A percentile compares a stretch with the other conserved stretches of the same genome.
These are phyloP conservation scores for Luffia ferchaultella DNA, from an alignment of 2,888 invertebrate genomes.

Conservation along the genomic window DNA sequence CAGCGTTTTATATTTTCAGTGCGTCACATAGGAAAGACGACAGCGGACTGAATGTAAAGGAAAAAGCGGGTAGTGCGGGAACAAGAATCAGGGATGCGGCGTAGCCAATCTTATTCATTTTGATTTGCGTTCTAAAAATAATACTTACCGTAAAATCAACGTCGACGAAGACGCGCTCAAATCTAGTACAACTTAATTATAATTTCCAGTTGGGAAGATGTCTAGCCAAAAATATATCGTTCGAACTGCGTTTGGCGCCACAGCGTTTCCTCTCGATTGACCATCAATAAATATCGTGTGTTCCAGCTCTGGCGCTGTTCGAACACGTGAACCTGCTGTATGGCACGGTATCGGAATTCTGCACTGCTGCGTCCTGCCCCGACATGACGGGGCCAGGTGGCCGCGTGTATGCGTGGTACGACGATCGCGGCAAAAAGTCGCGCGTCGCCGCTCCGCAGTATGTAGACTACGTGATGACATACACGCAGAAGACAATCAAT, in stretches of 20 bases:
- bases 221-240: too few species aligned
- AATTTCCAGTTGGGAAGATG: too few species aligned
- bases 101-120: too few species aligned
- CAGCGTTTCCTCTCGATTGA: constrained; percentile 10
- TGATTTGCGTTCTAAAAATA: too few species aligned
- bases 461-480: constrained; percentile 99
- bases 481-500: constrained; percentile 95
- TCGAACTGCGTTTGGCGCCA: constrained; percentile 4
- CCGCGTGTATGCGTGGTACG: constrained; percentile 97
- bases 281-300: constrained; percentile 8
- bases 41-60: too few species aligned
- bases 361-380: constrained; percentile 93
- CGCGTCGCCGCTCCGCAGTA: constrained; percentile 98
- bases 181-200: too few species aligned
- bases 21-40: too few species aligned
- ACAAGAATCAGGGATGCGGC: too few species aligned
- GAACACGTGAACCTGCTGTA: constrained; percentile 99
- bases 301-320: constrained; percentile 93
- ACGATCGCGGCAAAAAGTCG: constrained; percentile 98
- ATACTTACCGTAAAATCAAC: too few species aligned
- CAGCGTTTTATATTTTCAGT: too few species aligned
- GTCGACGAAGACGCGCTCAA: too few species aligned
- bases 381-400: constrained; percentile 97
- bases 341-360: constrained; percentile 98
- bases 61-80: too few species aligned